Percentiles rank a stretch among this genome's conserved stretches.
Evolutionary conservation across 1,140 invertebrate species (phyloP).

Genomic region (Leguminivora glycinivorella): DNA sequence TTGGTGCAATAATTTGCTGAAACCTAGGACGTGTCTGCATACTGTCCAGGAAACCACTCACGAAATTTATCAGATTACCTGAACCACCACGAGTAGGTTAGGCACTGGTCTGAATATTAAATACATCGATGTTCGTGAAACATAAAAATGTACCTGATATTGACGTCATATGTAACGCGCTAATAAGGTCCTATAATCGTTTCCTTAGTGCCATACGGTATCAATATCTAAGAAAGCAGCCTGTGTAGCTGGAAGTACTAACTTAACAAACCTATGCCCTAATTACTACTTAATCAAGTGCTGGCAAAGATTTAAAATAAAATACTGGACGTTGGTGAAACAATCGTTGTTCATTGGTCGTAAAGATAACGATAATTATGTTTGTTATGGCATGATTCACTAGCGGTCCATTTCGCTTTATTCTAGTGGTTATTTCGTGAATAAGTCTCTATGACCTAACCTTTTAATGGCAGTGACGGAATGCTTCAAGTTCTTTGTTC

Average conservation of each 20-base stretch:
- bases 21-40: too few relatives aligned
- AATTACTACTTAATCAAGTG: slow-evolving; percentile 8
- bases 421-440: slow-evolving; percentile 41
- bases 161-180: too few relatives aligned
- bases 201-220: background rate
- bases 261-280: slow-evolving; percentile 4
- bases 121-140: background rate
- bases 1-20: too few relatives aligned
- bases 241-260: background rate
- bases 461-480: slow-evolving; percentile 33
- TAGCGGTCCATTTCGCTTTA: slow-evolving; percentile 38
- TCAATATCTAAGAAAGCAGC: background rate
- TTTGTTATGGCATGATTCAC: slow-evolving; percentile 63
- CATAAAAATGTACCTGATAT: background rate
- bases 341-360: slow-evolving; percentile 56
- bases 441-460: slow-evolving; percentile 49
- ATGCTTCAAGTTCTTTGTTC: slow-evolving; percentile 15
- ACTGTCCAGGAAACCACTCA: too few relatives aligned
- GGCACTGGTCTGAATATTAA: too few relatives aligned
- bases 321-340: slow-evolving; percentile 45
- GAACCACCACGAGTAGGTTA: too few relatives aligned
- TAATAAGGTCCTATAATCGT: background rate
- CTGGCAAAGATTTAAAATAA: slow-evolving; percentile 37
- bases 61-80: too few relatives aligned
- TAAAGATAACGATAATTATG: slow-evolving; percentile 70